A percentile compares a stretch with the other conserved stretches of the same genome.
phyloP scores from a whole-genome alignment of 1,140 invertebrate species.

The Neoseiulus cucumeris region DNA sequence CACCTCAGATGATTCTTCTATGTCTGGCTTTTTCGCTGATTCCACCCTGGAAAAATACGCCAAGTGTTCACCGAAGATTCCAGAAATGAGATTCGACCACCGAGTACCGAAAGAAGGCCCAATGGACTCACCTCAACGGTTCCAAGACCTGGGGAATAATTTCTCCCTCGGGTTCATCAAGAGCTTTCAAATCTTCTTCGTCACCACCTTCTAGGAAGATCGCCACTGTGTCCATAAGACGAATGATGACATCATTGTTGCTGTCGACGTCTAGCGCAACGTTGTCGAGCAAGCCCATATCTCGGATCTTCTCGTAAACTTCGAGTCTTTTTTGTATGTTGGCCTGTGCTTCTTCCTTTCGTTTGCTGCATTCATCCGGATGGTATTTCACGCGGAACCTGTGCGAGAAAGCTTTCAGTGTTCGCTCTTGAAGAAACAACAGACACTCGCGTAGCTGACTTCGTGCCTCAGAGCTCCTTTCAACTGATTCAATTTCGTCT shows the following conservation, averaged over 20 bases:
- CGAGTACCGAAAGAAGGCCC: too few relatives aligned
- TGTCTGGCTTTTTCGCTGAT: slow-evolving; percentile 21
- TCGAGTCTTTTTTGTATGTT: slow-evolving; percentile 69
- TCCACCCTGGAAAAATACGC: too few relatives aligned
- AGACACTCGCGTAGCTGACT: too few relatives aligned
- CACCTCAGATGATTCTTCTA: slow-evolving; percentile 15
- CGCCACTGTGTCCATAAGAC: slow-evolving; percentile 81
- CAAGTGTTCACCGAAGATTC: too few relatives aligned
- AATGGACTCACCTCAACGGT: slow-evolving; percentile 7
- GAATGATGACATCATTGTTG: slow-evolving; percentile 52
- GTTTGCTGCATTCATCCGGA: slow-evolving; percentile 78
- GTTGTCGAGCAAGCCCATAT: slow-evolving; percentile 47
- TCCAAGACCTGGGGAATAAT: slow-evolving; percentile 22
- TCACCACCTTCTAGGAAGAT: slow-evolving; percentile 89
- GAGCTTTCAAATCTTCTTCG: slow-evolving; percentile 70
- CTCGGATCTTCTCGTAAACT: slow-evolving; percentile 68
- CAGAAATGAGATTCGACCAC: too few relatives aligned
- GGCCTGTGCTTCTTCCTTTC: slow-evolving; percentile 61
- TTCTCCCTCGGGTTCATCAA: slow-evolving; percentile 38
- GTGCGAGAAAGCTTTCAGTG: slow-evolving; percentile 23
- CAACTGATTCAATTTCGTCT: too few relatives aligned
- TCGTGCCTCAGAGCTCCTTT: too few relatives aligned
- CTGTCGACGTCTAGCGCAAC: slow-evolving; percentile 69
- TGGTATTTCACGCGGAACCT: slow-evolving; percentile 99
- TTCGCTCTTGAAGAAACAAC: too few relatives aligned